phyloP scores from a whole-genome alignment of 53 echinoderm and acorn worm species.

The Stichopus horrens region DNA sequence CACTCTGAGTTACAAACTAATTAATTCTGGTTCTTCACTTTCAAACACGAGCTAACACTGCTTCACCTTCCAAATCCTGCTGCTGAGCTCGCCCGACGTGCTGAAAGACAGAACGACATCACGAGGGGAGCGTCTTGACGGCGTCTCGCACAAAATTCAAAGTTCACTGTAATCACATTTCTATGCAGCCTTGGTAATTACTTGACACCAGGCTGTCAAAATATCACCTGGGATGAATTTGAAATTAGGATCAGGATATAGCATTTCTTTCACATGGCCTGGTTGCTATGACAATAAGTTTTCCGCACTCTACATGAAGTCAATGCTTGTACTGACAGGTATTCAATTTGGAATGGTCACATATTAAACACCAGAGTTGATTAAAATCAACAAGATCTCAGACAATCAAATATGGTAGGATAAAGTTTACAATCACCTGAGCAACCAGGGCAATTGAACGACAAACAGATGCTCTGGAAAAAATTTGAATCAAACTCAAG shows the following conservation, averaged over 20 bases:
- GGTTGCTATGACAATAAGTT: not conserved
- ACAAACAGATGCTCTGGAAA: too few species aligned
- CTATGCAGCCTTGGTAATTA: not conserved
- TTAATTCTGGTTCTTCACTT: not conserved
- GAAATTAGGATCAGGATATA: not conserved
- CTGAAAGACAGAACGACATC: not conserved
- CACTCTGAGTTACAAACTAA: not conserved
- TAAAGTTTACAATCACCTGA: too few species aligned
- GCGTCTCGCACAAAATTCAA: not conserved
- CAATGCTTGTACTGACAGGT: too few species aligned
- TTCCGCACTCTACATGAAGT: too few species aligned
- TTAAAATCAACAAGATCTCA: too few species aligned
- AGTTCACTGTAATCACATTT: not conserved
- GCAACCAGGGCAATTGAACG: too few species aligned
- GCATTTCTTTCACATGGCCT: not conserved
- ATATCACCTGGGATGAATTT: not conserved
- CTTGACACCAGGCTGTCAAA: not conserved
- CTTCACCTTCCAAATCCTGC: not conserved
- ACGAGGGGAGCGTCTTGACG: not conserved
- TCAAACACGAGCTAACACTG: not conserved
- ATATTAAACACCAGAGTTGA: too few species aligned
- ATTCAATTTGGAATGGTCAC: too few species aligned
- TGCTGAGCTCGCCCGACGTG: not conserved
- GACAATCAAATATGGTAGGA: too few species aligned
- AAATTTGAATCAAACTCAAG: too few species aligned